Conservation (phyloP, 2,888 invertebrate species). For the Arctia plantaginis region DNA sequence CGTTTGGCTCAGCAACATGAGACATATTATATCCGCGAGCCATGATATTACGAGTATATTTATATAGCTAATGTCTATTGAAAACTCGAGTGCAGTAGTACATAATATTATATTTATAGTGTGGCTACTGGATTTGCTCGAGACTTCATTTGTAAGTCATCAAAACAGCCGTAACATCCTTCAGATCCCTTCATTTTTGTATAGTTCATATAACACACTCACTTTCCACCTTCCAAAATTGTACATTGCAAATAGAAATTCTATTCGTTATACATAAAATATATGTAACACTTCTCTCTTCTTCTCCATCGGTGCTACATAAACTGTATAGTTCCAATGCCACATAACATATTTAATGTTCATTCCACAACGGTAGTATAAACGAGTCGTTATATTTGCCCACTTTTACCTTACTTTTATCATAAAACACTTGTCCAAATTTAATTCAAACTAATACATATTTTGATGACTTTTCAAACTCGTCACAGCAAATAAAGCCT, state of each 20-base stretch:
- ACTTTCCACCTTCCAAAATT: constrained; percentile 44
- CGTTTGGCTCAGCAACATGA: constrained; percentile 40
- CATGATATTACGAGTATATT: constrained; percentile 42
- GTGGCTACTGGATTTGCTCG: constrained; percentile 47
- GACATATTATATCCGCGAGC: constrained; percentile 40
- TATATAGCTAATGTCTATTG: constrained; percentile 51
- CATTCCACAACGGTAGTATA: constrained; percentile 44
- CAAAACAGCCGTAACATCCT: constrained; percentile 40
- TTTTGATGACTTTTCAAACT: constrained; percentile 57
- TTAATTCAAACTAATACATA: constrained; percentile 44
- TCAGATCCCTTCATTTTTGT: constrained; percentile 31
- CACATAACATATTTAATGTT: constrained; percentile 47
- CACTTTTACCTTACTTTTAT: constrained; percentile 49
- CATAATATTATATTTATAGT: constrained; percentile 43
- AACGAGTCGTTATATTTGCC: constrained; percentile 40
- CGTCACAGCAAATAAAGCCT: constrained; percentile 56
- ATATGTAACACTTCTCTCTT: constrained; percentile 44
- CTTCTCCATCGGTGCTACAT: constrained; percentile 39
- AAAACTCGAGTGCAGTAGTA: constrained; percentile 64
- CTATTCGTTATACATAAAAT: constrained; percentile 53
- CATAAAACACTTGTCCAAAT: constrained; percentile 49
- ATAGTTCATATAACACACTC: constrained; percentile 38
- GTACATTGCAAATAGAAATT: constrained; percentile 42
- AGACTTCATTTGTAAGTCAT: constrained; percentile 51
- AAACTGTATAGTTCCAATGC: constrained; percentile 46